phyloP scores from a whole-genome alignment of 2,888 invertebrate genomes.

The Euphydryas editha region DNA sequence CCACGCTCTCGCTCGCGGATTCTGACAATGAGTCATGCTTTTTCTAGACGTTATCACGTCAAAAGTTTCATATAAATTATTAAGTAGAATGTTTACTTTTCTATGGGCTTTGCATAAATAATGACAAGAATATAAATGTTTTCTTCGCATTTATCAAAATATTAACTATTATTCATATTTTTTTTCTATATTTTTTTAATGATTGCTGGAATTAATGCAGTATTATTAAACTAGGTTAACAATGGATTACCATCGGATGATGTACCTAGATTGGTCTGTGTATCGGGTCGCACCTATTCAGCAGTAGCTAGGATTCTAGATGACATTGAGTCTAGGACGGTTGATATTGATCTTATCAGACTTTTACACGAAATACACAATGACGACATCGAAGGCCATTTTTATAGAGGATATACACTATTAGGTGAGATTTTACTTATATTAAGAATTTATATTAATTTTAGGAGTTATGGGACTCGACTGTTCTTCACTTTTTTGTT shows the following conservation, averaged over 20 bases:
- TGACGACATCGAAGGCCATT: conserved; percentile 85
- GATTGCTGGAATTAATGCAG: background rate
- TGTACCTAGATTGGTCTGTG: conserved; percentile 88
- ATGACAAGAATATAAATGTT: too few relatives aligned
- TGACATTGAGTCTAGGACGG: conserved; percentile 83
- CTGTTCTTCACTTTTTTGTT: background rate
- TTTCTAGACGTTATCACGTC: too few relatives aligned
- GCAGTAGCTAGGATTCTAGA: conserved; percentile 87
- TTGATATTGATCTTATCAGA: conserved; percentile 85
- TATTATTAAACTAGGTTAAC: conserved; percentile 80
- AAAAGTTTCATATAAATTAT: too few relatives aligned
- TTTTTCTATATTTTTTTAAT: too few relatives aligned
- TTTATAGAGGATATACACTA: conserved; percentile 90
- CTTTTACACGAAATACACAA: conserved; percentile 85
- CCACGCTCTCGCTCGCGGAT: too few relatives aligned
- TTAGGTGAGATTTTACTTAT: conserved; percentile 55
- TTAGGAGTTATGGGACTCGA: background rate
- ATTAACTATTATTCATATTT: too few relatives aligned
- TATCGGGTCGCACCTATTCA: conserved; percentile 91
- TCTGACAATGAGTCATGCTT: too few relatives aligned
- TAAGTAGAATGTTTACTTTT: too few relatives aligned
- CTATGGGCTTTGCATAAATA: too few relatives aligned
- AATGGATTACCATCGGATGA: conserved; percentile 85
- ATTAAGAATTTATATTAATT: too few relatives aligned
- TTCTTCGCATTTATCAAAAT: too few relatives aligned